Base-by-base conservation (phyloP, 2,797 vertebrate species). In the Siniperca obscura region DNA sequence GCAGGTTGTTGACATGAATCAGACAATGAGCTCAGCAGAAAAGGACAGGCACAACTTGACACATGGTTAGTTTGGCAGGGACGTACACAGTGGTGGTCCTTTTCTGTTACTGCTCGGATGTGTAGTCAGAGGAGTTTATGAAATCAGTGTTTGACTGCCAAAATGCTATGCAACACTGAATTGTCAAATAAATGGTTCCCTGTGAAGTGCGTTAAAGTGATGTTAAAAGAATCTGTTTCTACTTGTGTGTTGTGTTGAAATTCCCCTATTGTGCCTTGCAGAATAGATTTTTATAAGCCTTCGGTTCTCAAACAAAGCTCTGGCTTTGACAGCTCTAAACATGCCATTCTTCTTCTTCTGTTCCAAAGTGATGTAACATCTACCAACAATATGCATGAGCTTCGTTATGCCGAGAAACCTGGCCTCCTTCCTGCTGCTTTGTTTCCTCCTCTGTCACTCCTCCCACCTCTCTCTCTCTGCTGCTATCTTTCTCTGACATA, bases 361-460 rank as follows among this genome's bases (percentile, higher is more conserved):
- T 64, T 89, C 74, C 59, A 71, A 69, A 30, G 79, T 87, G 88
- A 92, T 78, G 91, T 85, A 92, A 87, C 84, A 79, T 77, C 74
- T 59, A 81, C 84, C 87, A 86, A 90, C 78, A 84, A 78, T 44
- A 66, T 46, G 55, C 67, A 61, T 38, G 14, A 67, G 70, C 73
- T 72, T 70, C 27, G 70, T 81, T 85, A 72, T 71, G 68, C 76
- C n/a, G 75, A 81, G 82, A 83, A 75, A 85, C 67, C 77, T 74
- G 86, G 84, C 84, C 76, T 86, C 60, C 77, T 81, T 82, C 85
- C 83, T 79, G 72, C 85, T 78, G 79, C 83, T 79, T 87, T 83
- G 79, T 89, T 79, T 81, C 76, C 79, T 61, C 57, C 70, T 75
- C 73, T 59, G 73, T 89, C 83, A 76, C 77, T 85, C 79, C 61